Base-by-base conservation (phyloP, 1,140 invertebrate genomes). In the Oscheius sp. region DNA sequence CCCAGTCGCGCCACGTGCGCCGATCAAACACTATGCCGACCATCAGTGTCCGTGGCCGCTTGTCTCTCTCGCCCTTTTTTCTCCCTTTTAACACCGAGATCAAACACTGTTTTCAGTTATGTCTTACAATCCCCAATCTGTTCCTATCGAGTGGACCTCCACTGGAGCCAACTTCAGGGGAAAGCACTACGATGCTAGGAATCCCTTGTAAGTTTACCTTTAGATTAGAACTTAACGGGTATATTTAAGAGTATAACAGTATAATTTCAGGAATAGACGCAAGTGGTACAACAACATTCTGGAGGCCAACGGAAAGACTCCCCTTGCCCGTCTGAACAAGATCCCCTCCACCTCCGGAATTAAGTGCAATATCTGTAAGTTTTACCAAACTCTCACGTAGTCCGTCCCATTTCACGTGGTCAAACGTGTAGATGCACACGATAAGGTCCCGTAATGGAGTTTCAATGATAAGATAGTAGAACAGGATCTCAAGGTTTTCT, bases 251-350 rank as follows among this genome's bases (percentile, higher is more conserved):
- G n/a, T n/a, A n/a, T n/a, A n/a, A n/a, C n/a, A n/a, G n/a, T n/a
- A n/a, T n/a, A 15, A 7, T 55, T 55, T 20, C 49, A 55, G 49
- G 15, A 23, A 7, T 4, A 15, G 7, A 20, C 49, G 15, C 49
- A 63, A 63, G 31, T 63, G 61, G 61, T 63, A 32, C 61, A 63
- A 63, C 61, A 66, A 68, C 46, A 62, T 68, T 36, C 66, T 68
- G n/a, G 66, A 68, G 3, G 66, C 66, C 20, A 61, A 62, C 32
- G 66, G 45, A 15, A 68, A 28, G n/a, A 62, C 66, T 10, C 66
- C 66, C 10, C 26, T 68, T 7, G 23, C 23, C 28, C 34, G 34
- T 18, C n/a, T 68, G 20, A 68, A 68, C 66, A 68, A 68, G 26
- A 29, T 68, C 18, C 38, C 38, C 28, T 10, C 10, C 10, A 10